Base-by-base conservation (phyloP, 35 echinoderm and acorn worm species). In the Eucidaris tribuloides region DNA sequence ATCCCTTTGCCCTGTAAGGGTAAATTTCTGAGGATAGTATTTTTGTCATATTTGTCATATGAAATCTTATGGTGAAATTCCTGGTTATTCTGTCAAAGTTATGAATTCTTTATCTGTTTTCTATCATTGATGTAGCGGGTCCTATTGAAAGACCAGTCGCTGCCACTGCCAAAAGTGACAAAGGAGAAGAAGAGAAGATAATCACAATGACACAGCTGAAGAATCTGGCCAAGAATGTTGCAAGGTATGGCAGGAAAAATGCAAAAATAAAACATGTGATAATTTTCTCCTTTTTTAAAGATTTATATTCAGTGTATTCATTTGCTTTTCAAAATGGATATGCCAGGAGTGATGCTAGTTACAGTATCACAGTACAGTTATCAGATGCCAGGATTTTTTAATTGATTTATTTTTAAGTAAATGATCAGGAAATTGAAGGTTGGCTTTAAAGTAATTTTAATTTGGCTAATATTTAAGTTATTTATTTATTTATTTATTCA, bases 201-300 rank as follows among this genome's bases (percentile, higher is more conserved):
- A 64, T 92, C 50, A 89, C 94, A 13, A 76, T 84, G 45, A 59
- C 94, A 2, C 87, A 88, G 78, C 94, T 97, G n/a, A 79, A 81
- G 72, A 92, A 92, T 66, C 62, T 97, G 45, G 94, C 94, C 62
- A 97, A 92, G 38, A 97, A 97, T 86, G 83, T 97, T 55, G 89
- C 83, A 22, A 88, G 89, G 94, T 97, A 74, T 60, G 74, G 68
- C 14, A 7, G 20, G 18, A 46, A 18, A 46, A 3, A 36, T 40
- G 11, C 35, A 22, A 6, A 17, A 40, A 29, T 76, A 18, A 7
- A 34, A 33, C 0, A 63, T 46, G 18, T 50, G 5, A 9, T 46
- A 19, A n/a, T 13, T 3, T 9, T 6, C 55, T 20, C 19, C 55
- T 23, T 19, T 19, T 41, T 5, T 50, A 55, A n/a, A 5, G 19